These are phyloP conservation scores for Scaptomyza polygonia DNA, from an alignment of 2,888 invertebrate genomes.

Conservation along the genomic window DNA sequence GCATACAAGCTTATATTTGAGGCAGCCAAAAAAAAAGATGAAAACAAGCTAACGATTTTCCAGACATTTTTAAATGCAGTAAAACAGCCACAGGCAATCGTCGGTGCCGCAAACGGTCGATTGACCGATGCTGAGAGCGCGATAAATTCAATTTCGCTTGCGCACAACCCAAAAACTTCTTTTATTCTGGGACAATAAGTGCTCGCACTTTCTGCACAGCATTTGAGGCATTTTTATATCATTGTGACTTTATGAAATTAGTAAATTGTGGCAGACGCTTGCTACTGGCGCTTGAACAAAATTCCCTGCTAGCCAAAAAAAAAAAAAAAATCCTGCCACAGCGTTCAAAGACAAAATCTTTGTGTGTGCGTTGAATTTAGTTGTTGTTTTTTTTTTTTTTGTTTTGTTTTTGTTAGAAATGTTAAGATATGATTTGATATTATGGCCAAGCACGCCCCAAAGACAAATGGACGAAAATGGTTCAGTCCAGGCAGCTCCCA, in stretches of 20 bases:
- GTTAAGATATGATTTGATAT: conserved; percentile 76
- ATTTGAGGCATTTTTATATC: conserved; percentile 64
- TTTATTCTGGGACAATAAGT: conserved; percentile 27
- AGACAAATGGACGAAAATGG: conserved; percentile 61
- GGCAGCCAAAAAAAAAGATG: conserved; percentile 1
- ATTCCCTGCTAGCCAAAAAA: conserved; percentile 16
- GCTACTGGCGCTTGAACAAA: conserved; percentile 27
- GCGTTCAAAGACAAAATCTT: conserved; percentile 2
- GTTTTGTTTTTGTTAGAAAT: conserved; percentile 48
- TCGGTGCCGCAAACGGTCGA: conserved; percentile 26
- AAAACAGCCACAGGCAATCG: conserved; percentile 17
- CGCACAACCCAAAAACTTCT: conserved; percentile 37
- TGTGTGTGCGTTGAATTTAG: conserved; percentile 15
- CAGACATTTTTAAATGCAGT: conserved; percentile 52
- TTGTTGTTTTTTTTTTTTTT: conserved; percentile 17
- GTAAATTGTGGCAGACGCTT: conserved; percentile 36
- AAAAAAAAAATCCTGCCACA: not conserved
- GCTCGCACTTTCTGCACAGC: conserved; percentile 20
- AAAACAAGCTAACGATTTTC: conserved; percentile 14
- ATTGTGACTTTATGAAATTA: conserved; percentile 73
- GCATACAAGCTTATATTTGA: not conserved
- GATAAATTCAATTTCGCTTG: conserved; percentile 60
- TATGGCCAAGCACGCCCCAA: conserved; percentile 66
- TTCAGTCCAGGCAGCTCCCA: conserved; percentile 48
- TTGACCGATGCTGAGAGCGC: conserved; percentile 32